These are phyloP conservation scores for Leptura quadrifasciata DNA, from an alignment of 2,888 invertebrate genomes.

Conservation along the genomic window DNA sequence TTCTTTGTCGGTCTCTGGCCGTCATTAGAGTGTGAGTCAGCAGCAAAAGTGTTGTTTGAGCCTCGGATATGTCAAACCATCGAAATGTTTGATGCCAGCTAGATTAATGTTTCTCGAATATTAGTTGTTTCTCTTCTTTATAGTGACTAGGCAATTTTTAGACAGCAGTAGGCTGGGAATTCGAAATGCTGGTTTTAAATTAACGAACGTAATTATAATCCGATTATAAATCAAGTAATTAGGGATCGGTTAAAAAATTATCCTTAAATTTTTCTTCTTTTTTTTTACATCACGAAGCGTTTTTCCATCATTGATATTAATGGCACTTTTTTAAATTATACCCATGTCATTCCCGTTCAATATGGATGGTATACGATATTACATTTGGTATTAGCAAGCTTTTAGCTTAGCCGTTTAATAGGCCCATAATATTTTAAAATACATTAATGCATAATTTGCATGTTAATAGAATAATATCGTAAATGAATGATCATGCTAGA, in stretches of 20 bases:
- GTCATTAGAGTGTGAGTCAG: conserved; percentile 62
- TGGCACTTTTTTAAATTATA: background rate
- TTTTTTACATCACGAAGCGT: background rate
- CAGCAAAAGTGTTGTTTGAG: conserved; percentile 58
- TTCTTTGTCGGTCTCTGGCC: conserved; percentile 58
- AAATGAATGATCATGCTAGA: too few species aligned
- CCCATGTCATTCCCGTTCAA: background rate
- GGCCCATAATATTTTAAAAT: too few species aligned
- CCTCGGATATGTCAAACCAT: conserved; percentile 60
- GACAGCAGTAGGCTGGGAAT: conserved; percentile 57
- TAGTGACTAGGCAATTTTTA: conserved; percentile 66
- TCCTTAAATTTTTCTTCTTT: conserved; percentile 15
- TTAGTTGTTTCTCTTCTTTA: conserved; percentile 66
- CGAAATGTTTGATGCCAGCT: conserved; percentile 70
- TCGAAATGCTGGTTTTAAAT: conserved; percentile 65
- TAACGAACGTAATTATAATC: conserved; percentile 60
- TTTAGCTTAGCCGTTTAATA: too few species aligned
- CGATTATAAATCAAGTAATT: conserved; percentile 53
- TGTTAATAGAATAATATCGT: too few species aligned
- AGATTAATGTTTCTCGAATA: conserved; percentile 73
- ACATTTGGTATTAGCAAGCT: background rate
- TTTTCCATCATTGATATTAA: conserved; percentile 9
- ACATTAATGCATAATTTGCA: too few species aligned
- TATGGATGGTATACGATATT: background rate
- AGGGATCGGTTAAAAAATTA: conserved; percentile 43